Conservation (phyloP, 2,113 vertebrate species). For the Peromyscus maniculatus region DNA sequence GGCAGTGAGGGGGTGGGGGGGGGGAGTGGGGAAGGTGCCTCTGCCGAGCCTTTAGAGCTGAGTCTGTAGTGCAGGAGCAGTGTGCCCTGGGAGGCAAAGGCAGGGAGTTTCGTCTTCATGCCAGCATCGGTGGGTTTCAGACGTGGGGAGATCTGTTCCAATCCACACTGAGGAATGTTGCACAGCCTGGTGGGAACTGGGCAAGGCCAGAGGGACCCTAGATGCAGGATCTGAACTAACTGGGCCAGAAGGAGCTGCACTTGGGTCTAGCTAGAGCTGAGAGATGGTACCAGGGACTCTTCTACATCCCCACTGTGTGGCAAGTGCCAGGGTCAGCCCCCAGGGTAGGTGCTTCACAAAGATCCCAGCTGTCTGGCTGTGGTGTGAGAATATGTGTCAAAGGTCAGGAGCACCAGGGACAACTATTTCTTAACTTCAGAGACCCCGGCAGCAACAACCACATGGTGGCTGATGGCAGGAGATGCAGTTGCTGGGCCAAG, state of each 20-base stretch:
- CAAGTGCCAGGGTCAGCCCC: neutral
- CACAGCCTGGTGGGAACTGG: neutral
- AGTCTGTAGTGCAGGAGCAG: too few species aligned
- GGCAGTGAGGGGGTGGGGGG: too few species aligned
- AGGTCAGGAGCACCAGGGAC: neutral
- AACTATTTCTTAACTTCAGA: neutral
- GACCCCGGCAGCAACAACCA: neutral
- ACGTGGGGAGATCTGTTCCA: neutral
- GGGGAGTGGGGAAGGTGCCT: too few species aligned
- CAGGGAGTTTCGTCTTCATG: neutral
- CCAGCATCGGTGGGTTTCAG: neutral
- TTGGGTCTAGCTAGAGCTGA: neutral
- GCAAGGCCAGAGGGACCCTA: fast-evolving
- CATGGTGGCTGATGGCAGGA: neutral
- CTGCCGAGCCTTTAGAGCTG: too few species aligned
- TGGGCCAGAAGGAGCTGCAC: neutral
- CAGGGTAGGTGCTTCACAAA: fast-evolving
- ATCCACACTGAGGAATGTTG: neutral
- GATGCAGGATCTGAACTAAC: neutral
- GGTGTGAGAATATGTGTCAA: too few species aligned
- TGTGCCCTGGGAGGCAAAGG: neutral
- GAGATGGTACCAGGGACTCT: neutral
- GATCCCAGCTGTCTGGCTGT: neutral
- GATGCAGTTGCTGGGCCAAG: fast-evolving
- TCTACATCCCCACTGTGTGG: fast-evolving